Evolutionary conservation across 2,797 vertebrate genomes (phyloP).

Genomic region (Pteropus rufus): DNA sequence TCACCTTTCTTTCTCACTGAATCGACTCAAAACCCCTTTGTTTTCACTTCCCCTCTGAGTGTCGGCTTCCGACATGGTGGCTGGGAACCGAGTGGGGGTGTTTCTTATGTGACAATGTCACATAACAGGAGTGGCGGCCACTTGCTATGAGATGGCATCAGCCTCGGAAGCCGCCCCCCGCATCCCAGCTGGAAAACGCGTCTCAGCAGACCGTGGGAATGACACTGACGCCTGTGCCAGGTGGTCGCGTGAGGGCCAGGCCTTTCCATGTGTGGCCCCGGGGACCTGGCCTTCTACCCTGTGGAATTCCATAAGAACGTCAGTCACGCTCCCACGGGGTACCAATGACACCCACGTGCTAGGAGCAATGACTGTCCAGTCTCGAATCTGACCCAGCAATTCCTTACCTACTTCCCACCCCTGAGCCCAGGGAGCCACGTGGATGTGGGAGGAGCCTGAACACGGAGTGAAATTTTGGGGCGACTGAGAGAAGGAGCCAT

Average conservation of each 20-base stretch:
- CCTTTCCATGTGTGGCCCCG: not conserved
- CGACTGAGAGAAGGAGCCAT: not conserved
- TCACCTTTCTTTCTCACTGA: not conserved
- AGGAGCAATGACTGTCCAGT: not conserved
- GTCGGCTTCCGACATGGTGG: not conserved
- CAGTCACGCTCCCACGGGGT: not conserved
- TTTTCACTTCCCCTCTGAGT: conserved; percentile 45
- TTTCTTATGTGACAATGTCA: not conserved
- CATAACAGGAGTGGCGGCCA: no score
- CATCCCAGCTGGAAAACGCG: not conserved
- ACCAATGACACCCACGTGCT: no score
- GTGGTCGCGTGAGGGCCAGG: not conserved
- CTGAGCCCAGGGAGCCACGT: not conserved
- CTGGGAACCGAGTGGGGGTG: not conserved
- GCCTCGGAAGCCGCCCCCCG: not conserved
- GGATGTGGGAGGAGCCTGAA: not conserved
- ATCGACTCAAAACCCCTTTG: not conserved
- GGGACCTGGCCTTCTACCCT: not conserved
- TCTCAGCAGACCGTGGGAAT: not conserved
- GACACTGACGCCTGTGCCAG: not conserved
- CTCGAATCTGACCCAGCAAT: not conserved
- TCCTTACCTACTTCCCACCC: not conserved
- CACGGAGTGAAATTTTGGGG: not conserved
- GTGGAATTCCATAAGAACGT: not conserved
- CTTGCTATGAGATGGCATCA: not conserved